phyloP scores from a whole-genome alignment of 2,797 vertebrate genomes.

The Hippocampus kuda region DNA sequence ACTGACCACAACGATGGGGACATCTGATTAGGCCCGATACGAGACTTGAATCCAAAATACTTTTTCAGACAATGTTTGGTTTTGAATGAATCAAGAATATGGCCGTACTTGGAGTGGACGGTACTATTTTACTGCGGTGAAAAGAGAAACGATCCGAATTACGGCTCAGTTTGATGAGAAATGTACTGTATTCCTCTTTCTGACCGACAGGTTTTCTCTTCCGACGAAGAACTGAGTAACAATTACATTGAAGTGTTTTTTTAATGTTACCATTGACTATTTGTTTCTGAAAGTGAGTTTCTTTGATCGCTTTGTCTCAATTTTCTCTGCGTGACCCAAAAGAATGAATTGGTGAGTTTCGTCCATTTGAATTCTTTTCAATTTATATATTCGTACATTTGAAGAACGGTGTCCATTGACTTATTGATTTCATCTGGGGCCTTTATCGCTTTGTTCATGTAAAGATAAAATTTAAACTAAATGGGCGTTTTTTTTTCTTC shows the following conservation, averaged over 20 bases:
- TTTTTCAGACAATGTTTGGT: neutral
- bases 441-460: conserved; percentile 31
- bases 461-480: conserved; percentile 32
- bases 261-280: neutral
- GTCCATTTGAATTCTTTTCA: conserved; percentile 51
- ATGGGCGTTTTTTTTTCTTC: conserved; percentile 13
- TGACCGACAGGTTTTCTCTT: neutral
- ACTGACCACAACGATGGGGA: too few species aligned
- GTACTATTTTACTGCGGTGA: neutral
- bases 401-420: conserved; percentile 42
- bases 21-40: neutral
- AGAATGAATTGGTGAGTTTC: conserved; percentile 48
- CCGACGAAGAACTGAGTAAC: neutral
- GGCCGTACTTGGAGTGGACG: neutral
- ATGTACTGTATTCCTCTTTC: neutral
- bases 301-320: conserved; percentile 36
- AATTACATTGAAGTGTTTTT: neutral
- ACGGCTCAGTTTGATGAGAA: neutral
- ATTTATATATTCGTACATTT: conserved; percentile 41
- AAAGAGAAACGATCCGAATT: neutral
- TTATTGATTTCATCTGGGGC: conserved; percentile 57
- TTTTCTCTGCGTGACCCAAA: conserved; percentile 37
- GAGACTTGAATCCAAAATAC: neutral
- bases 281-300: conserved; percentile 45
- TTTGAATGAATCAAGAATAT: neutral